Evolutionary conservation across 2,113 vertebrate species (phyloP).

Genomic region (Serinus canaria): DNA sequence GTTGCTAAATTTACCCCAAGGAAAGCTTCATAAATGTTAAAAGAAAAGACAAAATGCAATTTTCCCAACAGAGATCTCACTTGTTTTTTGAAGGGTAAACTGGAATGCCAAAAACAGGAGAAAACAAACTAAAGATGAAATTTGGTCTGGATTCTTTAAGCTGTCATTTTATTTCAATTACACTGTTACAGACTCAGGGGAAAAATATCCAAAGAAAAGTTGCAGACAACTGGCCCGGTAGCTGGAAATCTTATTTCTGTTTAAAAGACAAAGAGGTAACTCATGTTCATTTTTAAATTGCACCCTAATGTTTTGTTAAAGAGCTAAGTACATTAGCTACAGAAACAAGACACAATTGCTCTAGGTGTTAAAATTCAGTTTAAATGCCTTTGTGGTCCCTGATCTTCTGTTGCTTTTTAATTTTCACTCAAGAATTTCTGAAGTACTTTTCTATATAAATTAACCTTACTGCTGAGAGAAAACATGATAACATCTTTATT

Average conservation of each 20-base stretch:
- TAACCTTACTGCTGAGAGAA: background rate
- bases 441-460: background rate
- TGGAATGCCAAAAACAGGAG: background rate
- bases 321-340: background rate
- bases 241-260: background rate
- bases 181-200: background rate
- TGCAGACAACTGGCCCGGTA: background rate
- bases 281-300: background rate
- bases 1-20: background rate
- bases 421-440: background rate
- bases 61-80: background rate
- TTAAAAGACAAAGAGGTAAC: background rate
- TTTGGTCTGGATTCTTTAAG: background rate
- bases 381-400: background rate
- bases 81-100: background rate
- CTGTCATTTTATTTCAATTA: rapidly evolving
- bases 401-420: background rate
- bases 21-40: background rate
- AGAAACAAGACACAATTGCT: background rate
- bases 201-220: background rate
- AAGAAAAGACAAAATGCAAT: background rate
- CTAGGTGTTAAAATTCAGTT: background rate
- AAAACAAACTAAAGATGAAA: background rate
- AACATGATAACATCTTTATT: background rate
- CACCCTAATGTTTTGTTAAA: background rate